These are phyloP conservation scores for Pyrgilauda ruficollis DNA, from an alignment of 2,113 vertebrate species.

Conservation along the genomic window DNA sequence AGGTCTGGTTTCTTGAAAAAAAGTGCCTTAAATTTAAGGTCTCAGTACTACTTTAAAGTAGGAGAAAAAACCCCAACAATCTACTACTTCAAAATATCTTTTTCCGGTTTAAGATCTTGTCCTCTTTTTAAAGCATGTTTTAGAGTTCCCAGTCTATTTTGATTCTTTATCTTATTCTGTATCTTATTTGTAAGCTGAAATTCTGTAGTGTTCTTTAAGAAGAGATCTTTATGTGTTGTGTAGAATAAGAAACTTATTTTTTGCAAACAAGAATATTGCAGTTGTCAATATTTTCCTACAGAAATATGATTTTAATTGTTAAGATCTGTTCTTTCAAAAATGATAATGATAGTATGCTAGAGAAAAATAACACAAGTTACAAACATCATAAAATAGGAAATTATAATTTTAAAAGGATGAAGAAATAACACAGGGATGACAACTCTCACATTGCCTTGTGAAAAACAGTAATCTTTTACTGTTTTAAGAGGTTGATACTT, in stretches of 20 bases:
- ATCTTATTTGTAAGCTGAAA: neutral
- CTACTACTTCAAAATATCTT: neutral
- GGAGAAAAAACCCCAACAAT: neutral
- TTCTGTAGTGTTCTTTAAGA: neutral
- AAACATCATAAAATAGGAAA: neutral
- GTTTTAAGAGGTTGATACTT: neutral
- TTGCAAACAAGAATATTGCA: neutral
- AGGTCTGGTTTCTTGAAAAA: neutral
- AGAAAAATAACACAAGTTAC: neutral
- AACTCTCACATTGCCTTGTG: neutral
- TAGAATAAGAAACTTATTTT: neutral
- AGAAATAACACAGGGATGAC: neutral
- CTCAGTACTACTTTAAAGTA: neutral
- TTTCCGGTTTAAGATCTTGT: neutral
- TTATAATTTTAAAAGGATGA: neutral
- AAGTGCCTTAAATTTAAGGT: neutral
- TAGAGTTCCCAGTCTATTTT: neutral
- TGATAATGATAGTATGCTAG: neutral
- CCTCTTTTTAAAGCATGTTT: neutral
- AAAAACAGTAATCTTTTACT: neutral
- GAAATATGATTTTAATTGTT: neutral
- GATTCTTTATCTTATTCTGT: neutral
- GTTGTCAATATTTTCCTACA: neutral
- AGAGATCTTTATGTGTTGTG: neutral
- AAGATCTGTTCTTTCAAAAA: neutral